Conservation (phyloP, 2,888 invertebrate genomes). For the Drosophila eohydei region DNA sequence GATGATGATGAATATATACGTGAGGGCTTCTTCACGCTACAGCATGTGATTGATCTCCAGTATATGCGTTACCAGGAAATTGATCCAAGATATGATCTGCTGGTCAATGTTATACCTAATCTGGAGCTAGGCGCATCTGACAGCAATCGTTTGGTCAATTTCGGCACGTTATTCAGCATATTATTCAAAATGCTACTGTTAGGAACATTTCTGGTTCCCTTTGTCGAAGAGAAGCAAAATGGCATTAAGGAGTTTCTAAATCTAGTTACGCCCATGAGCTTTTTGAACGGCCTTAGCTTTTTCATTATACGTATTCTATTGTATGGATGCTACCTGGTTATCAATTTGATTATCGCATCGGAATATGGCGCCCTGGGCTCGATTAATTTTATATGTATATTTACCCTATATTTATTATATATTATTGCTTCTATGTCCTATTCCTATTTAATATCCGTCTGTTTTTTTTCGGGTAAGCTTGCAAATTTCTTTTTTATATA, state of each 20-base stretch:
- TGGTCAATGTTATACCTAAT: constrained; percentile 75
- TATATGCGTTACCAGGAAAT: constrained; percentile 84
- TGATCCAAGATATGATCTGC: constrained; percentile 53
- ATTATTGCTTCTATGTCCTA: constrained; percentile 81
- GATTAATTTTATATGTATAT: constrained; percentile 61
- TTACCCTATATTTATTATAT: constrained; percentile 75
- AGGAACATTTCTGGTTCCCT: constrained; percentile 85
- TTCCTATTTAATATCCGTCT: constrained; percentile 83
- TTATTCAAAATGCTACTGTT: constrained; percentile 78
- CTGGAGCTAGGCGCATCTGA: constrained; percentile 57
- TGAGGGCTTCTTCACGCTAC: constrained; percentile 86
- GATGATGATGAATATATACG: constrained; percentile 85
- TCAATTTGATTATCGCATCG: constrained; percentile 64
- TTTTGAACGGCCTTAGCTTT: constrained; percentile 83
- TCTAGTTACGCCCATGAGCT: constrained; percentile 83
- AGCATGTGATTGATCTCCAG: constrained; percentile 87
- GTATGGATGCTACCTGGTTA: constrained; percentile 64
- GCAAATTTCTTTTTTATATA: neutral
- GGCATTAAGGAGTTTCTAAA: constrained; percentile 86
- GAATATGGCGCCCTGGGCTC: constrained; percentile 70
- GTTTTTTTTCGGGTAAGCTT: constrained; percentile 83
- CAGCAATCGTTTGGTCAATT: constrained; percentile 69
- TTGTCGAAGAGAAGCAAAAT: constrained; percentile 87
- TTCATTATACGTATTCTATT: constrained; percentile 78
- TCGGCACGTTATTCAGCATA: constrained; percentile 77